Percentiles rank a stretch among this genome's conserved stretches.
phyloP scores from a whole-genome alignment of 1,140 invertebrate species.

The Monochamus saltuarius region DNA sequence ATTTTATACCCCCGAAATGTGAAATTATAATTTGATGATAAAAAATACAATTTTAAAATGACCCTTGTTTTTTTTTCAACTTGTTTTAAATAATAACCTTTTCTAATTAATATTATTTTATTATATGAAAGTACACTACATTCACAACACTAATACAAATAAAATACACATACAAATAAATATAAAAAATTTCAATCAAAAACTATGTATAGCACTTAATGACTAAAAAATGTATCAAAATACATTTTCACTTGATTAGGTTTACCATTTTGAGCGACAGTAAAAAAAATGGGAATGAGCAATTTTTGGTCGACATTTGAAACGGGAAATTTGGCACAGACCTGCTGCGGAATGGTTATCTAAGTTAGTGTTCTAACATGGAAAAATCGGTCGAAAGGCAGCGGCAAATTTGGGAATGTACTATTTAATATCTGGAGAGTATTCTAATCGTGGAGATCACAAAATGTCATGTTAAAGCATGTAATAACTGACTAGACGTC shows the following conservation, averaged over 20 bases:
- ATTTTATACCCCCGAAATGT: too few relatives aligned
- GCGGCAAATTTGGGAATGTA: conserved; percentile 10
- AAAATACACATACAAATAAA: conserved; percentile 23
- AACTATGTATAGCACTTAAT: conserved; percentile 12
- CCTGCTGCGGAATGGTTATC: conserved; percentile 1
- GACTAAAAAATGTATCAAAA: conserved; percentile 21
- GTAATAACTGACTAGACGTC: conserved; percentile 18
- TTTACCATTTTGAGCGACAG: conserved; percentile 1
- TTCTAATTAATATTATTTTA: background rate
- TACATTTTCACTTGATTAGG: conserved; percentile 6
- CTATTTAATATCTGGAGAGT: background rate
- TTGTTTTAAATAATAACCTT: too few relatives aligned
- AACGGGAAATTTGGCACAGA: conserved; percentile 16
- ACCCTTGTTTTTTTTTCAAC: too few relatives aligned
- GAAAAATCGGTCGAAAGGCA: conserved; percentile 1
- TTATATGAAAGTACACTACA: conserved; percentile 21
- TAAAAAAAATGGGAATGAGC: conserved; percentile 12
- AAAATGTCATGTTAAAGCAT: conserved; percentile 17
- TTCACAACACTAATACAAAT: conserved; percentile 22
- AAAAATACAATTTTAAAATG: too few relatives aligned
- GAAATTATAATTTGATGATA: too few relatives aligned
- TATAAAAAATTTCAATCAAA: conserved; percentile 5
- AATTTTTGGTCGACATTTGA: background rate
- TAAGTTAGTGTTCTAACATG: too few relatives aligned
- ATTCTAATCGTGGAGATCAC: conserved; percentile 12